Evolutionary conservation across 2,113 vertebrate genomes (phyloP), one percentile per base, ranked within the genome.

Genomic region (Pyrgilauda ruficollis): DNA sequence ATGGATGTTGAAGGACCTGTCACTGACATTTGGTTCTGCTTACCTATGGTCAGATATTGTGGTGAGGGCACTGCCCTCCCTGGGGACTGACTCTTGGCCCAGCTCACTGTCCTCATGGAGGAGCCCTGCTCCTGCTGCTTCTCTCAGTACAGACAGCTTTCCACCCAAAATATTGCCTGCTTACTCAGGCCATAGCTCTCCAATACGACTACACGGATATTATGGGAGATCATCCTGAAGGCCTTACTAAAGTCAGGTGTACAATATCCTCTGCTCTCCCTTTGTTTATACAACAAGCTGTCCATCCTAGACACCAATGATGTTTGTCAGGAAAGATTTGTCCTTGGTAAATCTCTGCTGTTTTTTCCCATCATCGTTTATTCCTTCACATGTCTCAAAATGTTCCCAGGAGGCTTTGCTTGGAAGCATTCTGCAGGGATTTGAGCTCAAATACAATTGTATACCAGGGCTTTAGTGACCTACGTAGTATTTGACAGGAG

Each of bases 401-500:
- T 33, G 20, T 27, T 75, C 21, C 27, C 55, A 74, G 55, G 4
- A 84, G 27, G 50, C 30, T 84, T 80, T 64, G 13, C 12, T 78
- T 62, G 44, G 49, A 26, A 83, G 52, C 7, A 19, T 52, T 78
- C 82, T 78, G 37, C 19, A 53, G 30, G 19, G 39, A 66, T 62
- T 58, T 4, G 4, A 78, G 43, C n/a, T 41, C 0, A 0, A 53
- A 67, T 41, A 26, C n/a, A 31, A 8, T 5, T 78, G 66, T 31
- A 66, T 22, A 55, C 31, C 21, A 53, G 43, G 27, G 35, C 13
- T 1, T n/a, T 64, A 68, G 55, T 30, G 49, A 90, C 52, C 55
- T 46, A 77, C 12, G 8, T 4, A 80, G 52, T 6, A 55, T 10
- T 0, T 52, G 39, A 39, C 53, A 73, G 11, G 7, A 73, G 82